phyloP scores from a whole-genome alignment of 2,888 invertebrate species.

The Acheta domesticus region DNA sequence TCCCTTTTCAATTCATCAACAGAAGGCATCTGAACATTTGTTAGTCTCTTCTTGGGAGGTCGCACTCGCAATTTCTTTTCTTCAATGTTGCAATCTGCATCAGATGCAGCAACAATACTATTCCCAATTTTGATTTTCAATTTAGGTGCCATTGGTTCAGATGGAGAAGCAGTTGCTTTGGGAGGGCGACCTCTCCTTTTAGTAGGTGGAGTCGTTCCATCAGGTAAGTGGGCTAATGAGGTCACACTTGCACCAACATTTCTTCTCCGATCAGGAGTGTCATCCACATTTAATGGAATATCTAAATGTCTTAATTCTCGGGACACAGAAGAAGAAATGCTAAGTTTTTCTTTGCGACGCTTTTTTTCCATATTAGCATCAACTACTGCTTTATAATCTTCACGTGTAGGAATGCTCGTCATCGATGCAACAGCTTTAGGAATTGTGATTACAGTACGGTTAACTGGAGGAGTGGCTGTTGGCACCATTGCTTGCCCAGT shows the following conservation, averaged over 20 bases:
- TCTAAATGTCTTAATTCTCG: conserved; percentile 65
- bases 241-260: conserved; percentile 51
- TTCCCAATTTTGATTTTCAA: conserved; percentile 74
- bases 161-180: conserved; percentile 48
- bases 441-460: conserved; percentile 72
- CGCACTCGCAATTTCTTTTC: conserved; percentile 51
- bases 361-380: conserved; percentile 66
- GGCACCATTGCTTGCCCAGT: conserved; percentile 49
- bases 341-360: conserved; percentile 55
- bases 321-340: conserved; percentile 49
- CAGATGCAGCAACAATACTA: conserved; percentile 44
- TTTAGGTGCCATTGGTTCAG: conserved; percentile 49
- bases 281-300: conserved; percentile 56
- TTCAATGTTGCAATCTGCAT: conserved; percentile 43
- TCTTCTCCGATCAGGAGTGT: conserved; percentile 48
- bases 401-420: conserved; percentile 80
- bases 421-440: conserved; percentile 88
- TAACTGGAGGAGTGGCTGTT: conserved; percentile 57
- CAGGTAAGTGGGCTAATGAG: conserved; percentile 38
- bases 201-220: conserved; percentile 27
- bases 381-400: conserved; percentile 69
- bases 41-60: conserved; percentile 79
- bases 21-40: conserved; percentile 58
- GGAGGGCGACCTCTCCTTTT: conserved; percentile 33
- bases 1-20: conserved; percentile 78